phyloP scores from a whole-genome alignment of 2,888 invertebrate genomes.

The Coenonympha glycerion region DNA sequence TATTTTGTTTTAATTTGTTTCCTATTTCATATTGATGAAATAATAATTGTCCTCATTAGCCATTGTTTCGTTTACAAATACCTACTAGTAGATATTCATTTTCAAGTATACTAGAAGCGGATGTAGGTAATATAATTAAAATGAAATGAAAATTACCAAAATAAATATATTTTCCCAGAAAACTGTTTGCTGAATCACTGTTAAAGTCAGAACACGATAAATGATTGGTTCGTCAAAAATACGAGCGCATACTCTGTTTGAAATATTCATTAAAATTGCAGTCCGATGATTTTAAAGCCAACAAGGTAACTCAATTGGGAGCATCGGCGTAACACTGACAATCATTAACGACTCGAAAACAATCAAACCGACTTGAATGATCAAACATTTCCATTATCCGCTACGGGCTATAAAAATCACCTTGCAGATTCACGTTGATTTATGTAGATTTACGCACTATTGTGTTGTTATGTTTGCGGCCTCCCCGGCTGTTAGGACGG shows the following conservation, averaged over 20 bases:
- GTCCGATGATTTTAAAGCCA: constrained; percentile 28
- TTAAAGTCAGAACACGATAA: constrained; percentile 10
- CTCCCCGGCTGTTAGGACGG: constrained; percentile 40
- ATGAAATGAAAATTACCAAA: not conserved
- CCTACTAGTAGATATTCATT: too few species aligned
- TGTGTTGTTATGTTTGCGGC: constrained; percentile 45
- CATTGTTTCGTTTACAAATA: too few species aligned
- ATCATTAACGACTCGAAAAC: constrained; percentile 47
- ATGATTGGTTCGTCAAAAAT: constrained; percentile 22
- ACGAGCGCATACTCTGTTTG: constrained; percentile 26
- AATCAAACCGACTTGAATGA: constrained; percentile 52
- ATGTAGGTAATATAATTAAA: too few species aligned
- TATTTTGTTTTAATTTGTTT: too few species aligned
- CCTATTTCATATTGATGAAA: too few species aligned
- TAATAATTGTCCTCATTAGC: too few species aligned
- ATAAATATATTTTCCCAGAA: not conserved
- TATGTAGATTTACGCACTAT: constrained; percentile 32
- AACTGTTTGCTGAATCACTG: constrained; percentile 7
- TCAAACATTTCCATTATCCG: constrained; percentile 54
- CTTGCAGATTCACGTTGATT: constrained; percentile 45
- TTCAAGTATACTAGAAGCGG: too few species aligned
- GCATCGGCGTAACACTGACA: constrained; percentile 33
- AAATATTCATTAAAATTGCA: constrained; percentile 26
- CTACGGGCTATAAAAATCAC: constrained; percentile 49
- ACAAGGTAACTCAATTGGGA: constrained; percentile 29